Evolutionary conservation across 2,113 vertebrate genomes (phyloP).

Genomic region (mouse (Mus musculus)): GRCm39 chr4:36909501-36910000

Average conservation of each 20-base stretch:
- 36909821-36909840: neutral
- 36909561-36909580: neutral
- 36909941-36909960: neutral
- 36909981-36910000: neutral
- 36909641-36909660: neutral
- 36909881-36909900: neutral
- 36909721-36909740: neutral
- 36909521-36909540: neutral
- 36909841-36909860: neutral
- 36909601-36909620: neutral
- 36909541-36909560: neutral
- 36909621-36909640: neutral
- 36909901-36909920: neutral
- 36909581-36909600: neutral
- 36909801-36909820: neutral
- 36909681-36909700: neutral
- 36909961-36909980: neutral
- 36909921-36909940: neutral
- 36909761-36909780: neutral
- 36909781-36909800: neutral
- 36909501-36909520: neutral
- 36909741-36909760: conserved; percentile 11
- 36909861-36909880: neutral
- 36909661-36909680: neutral
- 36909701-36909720: neutral